phyloP scores from a whole-genome alignment of 2,797 vertebrate species.

The Artibeus jamaicensis region DNA sequence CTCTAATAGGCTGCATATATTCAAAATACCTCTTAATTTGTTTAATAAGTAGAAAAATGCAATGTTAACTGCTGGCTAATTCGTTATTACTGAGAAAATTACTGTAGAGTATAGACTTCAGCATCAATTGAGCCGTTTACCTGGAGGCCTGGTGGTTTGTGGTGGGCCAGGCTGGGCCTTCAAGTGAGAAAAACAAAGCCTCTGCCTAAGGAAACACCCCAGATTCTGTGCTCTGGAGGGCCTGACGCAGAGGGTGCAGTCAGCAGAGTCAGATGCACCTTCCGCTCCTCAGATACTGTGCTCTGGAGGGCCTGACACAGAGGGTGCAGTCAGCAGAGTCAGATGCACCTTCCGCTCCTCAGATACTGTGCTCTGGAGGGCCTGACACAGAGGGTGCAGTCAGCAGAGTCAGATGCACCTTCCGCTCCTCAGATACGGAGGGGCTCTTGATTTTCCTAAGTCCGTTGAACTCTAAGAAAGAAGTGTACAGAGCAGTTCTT shows the following conservation, averaged over 20 bases:
- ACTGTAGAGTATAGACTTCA: constrained; percentile 63
- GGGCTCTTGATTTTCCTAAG: constrained; percentile 64
- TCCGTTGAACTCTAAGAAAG: background rate
- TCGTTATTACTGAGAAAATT: constrained; percentile 83
- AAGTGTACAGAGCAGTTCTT: background rate
- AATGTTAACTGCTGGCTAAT: constrained; percentile 90
- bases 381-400: background rate
- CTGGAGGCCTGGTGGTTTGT: constrained; percentile 62
- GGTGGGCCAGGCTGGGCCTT: constrained; percentile 53
- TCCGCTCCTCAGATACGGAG: constrained; percentile 60
- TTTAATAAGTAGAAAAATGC: constrained; percentile 97
- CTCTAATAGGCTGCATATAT: constrained; percentile 83
- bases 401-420: constrained; percentile 62
- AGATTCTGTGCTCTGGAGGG: background rate
- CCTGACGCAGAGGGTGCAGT: background rate
- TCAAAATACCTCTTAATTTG: constrained; percentile 91
- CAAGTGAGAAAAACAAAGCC: constrained; percentile 75
- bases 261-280: constrained; percentile 62
- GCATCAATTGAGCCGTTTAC: constrained; percentile 63
- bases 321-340: constrained; percentile 57
- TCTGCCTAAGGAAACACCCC: constrained; percentile 52
- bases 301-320: background rate
- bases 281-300: constrained; percentile 53
- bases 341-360: constrained; percentile 62
- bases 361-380: background rate